A percentile compares a stretch with the other conserved stretches of the same genome.
Conservation (phyloP, 2,888 invertebrate genomes). For the Odontocerum albicorne region DNA sequence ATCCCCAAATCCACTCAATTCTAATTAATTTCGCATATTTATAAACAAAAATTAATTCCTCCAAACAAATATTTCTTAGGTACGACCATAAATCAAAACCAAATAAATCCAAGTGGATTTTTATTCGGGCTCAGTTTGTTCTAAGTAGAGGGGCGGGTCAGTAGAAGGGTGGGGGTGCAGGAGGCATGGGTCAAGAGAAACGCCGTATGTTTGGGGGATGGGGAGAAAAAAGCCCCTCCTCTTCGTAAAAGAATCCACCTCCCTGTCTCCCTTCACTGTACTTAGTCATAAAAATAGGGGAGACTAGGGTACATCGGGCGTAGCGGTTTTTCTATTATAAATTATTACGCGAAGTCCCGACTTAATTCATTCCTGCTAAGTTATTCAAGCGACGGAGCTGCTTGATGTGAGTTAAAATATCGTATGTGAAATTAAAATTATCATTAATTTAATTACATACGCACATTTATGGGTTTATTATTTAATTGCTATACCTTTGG, state of each 20-base stretch:
- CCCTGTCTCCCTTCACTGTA: neutral
- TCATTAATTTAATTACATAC: no score
- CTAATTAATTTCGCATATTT: no score
- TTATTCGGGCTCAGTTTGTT: no score
- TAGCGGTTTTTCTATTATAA: conserved; percentile 34
- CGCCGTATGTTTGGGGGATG: conserved; percentile 7
- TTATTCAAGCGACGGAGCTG: conserved; percentile 17
- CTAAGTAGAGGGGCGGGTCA: neutral
- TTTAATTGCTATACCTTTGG: no score
- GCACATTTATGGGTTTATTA: no score
- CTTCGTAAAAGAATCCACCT: conserved; percentile 14
- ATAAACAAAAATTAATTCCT: no score
- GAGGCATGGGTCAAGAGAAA: conserved; percentile 16
- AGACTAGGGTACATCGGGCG: neutral
- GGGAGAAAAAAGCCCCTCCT: conserved; percentile 24
- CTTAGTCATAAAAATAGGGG: conserved; percentile 27
- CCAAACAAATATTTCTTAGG: no score
- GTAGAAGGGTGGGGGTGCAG: neutral
- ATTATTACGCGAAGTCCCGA: conserved; percentile 30
- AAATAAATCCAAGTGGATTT: neutral
- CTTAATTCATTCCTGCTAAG: conserved; percentile 30
- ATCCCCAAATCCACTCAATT: no score
- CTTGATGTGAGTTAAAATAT: neutral
- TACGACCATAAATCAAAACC: neutral
- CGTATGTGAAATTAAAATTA: no score